phyloP scores from a whole-genome alignment of 2,797 vertebrate genomes.

The Poecilia gillii region DNA sequence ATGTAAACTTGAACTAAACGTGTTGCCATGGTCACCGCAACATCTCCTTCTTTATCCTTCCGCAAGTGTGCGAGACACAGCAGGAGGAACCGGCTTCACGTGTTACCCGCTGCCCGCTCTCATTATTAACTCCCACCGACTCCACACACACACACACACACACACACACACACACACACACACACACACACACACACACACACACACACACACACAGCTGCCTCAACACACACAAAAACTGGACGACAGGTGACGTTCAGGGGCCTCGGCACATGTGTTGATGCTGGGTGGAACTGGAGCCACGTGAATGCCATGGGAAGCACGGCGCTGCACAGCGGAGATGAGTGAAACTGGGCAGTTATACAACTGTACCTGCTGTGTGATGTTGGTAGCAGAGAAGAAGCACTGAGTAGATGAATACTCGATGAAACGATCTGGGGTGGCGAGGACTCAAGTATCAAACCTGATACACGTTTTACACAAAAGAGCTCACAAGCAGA shows the following conservation, averaged over 20 bases:
- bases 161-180: too few species aligned
- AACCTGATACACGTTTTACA: background rate
- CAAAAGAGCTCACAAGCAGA: background rate
- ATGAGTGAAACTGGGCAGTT: constrained; percentile 27
- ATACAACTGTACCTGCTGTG: constrained; percentile 37
- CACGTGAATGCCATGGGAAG: constrained; percentile 50
- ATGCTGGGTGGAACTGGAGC: constrained; percentile 32
- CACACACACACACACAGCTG: background rate
- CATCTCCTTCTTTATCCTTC: background rate
- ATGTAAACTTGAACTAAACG: background rate
- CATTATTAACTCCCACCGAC: constrained; percentile 36
- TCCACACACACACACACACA: background rate
- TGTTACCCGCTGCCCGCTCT: constrained; percentile 44
- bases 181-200: constrained; percentile 13
- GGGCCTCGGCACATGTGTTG: constrained; percentile 1
- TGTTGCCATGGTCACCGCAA: constrained; percentile 38
- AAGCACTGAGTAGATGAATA: background rate
- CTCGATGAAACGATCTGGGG: background rate
- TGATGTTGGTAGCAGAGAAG: background rate
- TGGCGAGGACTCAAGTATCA: background rate
- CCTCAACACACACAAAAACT: constrained; percentile 7
- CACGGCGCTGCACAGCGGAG: constrained; percentile 13
- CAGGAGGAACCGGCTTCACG: constrained; percentile 47
- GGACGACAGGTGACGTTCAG: constrained; percentile 39
- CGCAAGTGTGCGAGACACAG: constrained; percentile 47